A percentile compares a stretch with the other conserved stretches of the same genome.
These are phyloP conservation scores for Crypturellus undulatus DNA, from an alignment of 2,113 vertebrate species.

Conservation along the genomic window DNA sequence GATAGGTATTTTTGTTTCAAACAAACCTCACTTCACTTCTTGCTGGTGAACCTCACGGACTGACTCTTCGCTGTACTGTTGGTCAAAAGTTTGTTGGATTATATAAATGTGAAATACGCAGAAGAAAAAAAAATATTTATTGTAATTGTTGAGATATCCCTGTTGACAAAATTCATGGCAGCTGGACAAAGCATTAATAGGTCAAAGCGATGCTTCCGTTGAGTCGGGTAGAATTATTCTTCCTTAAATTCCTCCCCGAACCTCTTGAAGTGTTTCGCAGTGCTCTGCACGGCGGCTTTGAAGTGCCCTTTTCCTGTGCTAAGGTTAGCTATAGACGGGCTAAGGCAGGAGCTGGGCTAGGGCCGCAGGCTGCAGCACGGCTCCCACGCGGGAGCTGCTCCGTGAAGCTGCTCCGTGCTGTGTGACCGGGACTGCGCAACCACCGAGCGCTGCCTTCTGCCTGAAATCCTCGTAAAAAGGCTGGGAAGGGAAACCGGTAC, in stretches of 20 bases:
- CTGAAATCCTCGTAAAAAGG: not conserved
- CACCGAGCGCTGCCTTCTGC: not conserved
- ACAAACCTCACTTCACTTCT: not conserved
- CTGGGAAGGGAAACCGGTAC: not conserved
- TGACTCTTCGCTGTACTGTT: not conserved
- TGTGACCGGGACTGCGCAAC: rapidly evolving
- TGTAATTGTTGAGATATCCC: not conserved
- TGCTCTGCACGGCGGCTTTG: not conserved
- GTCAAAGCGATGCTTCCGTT: constrained; percentile 19
- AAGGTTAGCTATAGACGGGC: not conserved
- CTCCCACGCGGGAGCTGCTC: rapidly evolving
- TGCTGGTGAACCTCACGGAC: not conserved
- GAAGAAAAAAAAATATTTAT: constrained; percentile 8
- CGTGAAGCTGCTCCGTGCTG: not conserved
- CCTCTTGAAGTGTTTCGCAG: constrained; percentile 17
- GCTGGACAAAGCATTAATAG: not conserved
- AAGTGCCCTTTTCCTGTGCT: constrained; percentile 56
- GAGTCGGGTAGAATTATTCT: not conserved
- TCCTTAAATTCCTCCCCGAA: constrained; percentile 18
- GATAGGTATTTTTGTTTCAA: not conserved
- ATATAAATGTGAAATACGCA: not conserved
- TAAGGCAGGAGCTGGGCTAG: not conserved
- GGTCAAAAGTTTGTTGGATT: not conserved
- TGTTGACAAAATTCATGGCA: not conserved
- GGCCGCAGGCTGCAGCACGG: rapidly evolving